A percentile compares a stretch with the other conserved stretches of the same genome.
Evolutionary conservation across 2,113 vertebrate species (phyloP).

Genomic region (Myrmecobius fasciatus): DNA sequence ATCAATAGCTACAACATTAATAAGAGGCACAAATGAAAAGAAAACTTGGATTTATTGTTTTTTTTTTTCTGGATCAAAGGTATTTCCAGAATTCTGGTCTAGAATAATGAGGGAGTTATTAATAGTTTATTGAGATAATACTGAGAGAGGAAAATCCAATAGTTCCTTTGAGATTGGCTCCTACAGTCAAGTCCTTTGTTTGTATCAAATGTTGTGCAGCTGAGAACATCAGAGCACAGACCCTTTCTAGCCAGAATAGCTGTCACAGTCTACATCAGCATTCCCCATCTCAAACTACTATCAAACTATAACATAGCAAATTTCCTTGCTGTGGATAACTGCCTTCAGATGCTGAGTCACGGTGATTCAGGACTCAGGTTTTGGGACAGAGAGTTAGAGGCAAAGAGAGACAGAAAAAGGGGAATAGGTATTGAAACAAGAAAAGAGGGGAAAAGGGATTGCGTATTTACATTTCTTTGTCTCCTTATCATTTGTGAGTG

Average conservation of each 20-base stretch:
- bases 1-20: slow-evolving; percentile 40
- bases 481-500: not conserved
- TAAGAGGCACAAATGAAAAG: slow-evolving; percentile 22
- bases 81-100: slow-evolving; percentile 45
- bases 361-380: not conserved
- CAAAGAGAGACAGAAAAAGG: not conserved
- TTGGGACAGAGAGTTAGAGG: not conserved
- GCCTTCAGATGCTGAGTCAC: not conserved
- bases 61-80: slow-evolving; percentile 45
- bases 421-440: not conserved
- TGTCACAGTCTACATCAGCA: not conserved
- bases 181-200: not conserved
- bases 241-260: not conserved
- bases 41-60: slow-evolving; percentile 41
- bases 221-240: not conserved
- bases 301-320: not conserved
- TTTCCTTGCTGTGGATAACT: not conserved
- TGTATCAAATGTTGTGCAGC: not conserved
- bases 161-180: slow-evolving; percentile 58
- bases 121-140: slow-evolving; percentile 11
- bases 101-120: slow-evolving; percentile 48
- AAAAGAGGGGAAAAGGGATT: not conserved
- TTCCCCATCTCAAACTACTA: not conserved
- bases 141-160: slow-evolving; percentile 59
- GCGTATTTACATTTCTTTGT: not conserved